phyloP scores from a whole-genome alignment of 2,113 vertebrate genomes.

The human region DNA sequence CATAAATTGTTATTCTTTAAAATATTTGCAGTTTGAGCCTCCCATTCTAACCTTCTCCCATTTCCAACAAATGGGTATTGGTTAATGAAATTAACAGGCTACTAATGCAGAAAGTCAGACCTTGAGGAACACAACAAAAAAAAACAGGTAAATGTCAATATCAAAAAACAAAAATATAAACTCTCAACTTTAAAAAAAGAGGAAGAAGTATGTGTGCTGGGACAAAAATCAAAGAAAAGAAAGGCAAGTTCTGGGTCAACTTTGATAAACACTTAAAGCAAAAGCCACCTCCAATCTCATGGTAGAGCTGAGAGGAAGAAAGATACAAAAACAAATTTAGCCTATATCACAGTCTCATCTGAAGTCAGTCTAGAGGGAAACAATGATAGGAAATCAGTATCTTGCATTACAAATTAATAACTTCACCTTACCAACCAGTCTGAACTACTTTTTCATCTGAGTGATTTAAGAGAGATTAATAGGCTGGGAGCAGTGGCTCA shows the following conservation, averaged over 20 bases:
- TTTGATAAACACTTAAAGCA: not conserved
- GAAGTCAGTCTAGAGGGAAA: not conserved
- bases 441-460: slow-evolving; percentile 5
- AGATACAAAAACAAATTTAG: not conserved
- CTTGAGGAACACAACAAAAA: not conserved
- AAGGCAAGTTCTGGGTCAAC: not conserved
- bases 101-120: not conserved
- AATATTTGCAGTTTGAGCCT: slow-evolving; percentile 1
- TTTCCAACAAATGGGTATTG: slow-evolving; percentile 7
- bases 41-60: not conserved
- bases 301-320: not conserved
- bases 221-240: slow-evolving; percentile 38
- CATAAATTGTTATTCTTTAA: slow-evolving; percentile 9
- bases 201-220: not conserved
- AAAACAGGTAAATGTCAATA: not conserved
- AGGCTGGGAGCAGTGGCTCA: too few relatives aligned
- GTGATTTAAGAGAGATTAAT: not conserved
- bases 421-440: not conserved
- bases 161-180: not conserved
- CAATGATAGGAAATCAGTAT: not conserved
- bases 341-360: not conserved
- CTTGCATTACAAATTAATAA: slow-evolving; percentile 37
- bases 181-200: not conserved
- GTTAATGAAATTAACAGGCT: slow-evolving; percentile 11
- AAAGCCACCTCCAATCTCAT: not conserved